A percentile compares a stretch with the other conserved stretches of the same genome.
phyloP scores from a whole-genome alignment of 2,888 invertebrate species.

The Noctua fimbriata region DNA sequence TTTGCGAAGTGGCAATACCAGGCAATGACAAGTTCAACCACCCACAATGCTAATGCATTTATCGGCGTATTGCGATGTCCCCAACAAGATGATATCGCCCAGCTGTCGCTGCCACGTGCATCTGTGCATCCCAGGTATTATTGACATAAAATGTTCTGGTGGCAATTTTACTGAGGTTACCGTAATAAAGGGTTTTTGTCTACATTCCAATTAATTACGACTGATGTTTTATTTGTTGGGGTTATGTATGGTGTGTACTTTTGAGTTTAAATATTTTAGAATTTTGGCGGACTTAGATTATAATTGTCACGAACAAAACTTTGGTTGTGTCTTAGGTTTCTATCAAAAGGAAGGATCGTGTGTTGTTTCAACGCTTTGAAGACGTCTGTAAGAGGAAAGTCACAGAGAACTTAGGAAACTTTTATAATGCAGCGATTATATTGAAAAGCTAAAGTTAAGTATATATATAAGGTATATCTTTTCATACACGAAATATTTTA shows the following conservation, averaged over 20 bases:
- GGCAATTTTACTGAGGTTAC: constrained; percentile 51
- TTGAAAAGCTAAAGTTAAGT: background rate
- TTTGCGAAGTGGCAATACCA: constrained; percentile 52
- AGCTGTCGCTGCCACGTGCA: constrained; percentile 80
- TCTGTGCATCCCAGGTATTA: constrained; percentile 64
- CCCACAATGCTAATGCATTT: constrained; percentile 62
- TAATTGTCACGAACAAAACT: background rate
- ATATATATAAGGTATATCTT: too few species aligned
- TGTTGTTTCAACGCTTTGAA: background rate
- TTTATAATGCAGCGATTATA: background rate
- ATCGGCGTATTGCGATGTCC: constrained; percentile 67
- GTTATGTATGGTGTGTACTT: background rate
- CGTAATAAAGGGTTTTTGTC: constrained; percentile 42
- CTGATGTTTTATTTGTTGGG: constrained; percentile 22
- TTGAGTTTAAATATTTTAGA: background rate
- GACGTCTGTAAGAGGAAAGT: too few species aligned
- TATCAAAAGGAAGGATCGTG: background rate
- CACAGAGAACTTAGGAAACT: too few species aligned
- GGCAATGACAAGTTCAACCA: constrained; percentile 61
- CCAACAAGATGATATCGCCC: constrained; percentile 79
- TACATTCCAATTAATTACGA: constrained; percentile 33
- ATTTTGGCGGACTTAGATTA: background rate
- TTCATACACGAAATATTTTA: too few species aligned
- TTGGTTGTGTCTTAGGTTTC: background rate
- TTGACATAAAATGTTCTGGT: constrained; percentile 57